Base-by-base conservation (phyloP, 2,797 vertebrate species). In the Neosalanx taihuensis region DNA sequence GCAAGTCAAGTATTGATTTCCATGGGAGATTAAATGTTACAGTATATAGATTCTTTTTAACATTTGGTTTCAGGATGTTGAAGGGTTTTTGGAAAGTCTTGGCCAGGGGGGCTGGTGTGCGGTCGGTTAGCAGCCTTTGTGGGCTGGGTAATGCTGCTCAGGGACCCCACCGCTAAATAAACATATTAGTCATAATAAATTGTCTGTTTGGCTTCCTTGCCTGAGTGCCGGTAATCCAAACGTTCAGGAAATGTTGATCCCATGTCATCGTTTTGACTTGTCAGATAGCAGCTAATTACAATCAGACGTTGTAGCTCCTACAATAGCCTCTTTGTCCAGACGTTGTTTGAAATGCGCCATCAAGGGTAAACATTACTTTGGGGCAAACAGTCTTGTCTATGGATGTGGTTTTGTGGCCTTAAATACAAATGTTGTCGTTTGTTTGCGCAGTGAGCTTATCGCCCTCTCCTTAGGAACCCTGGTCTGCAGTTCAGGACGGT, bases 101-200 rank as follows among this genome's bases (percentile, higher is more conserved):
- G 58, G 41, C 53, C 59, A 65, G 56, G 18, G 53, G 10, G 6
- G 13, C 3, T 18, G 7, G 20, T 49, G 7, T 15, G 61, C 13
- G 70, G 72, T 30, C 29, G 10, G 26, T 61, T 51, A 31, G 49
- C 18, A 35, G 67, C 60, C 35, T 31, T 26, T 64, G 65, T 33
- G 37, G 58, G 41, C 35, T 35, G 71, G 63, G 35, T 41, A 31
- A 2, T 66, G 62, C 58, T 63, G 18, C 60, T 58, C 10, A 17
- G 59, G 62, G 51, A 53, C 17, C 58, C 13, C 70, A 26, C 46
- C 41, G 29, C 66, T 51, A 72, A 65, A 71, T 67, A 77, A 85
- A 84, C 73, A 78, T 63, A 70, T 78, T 64, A 35, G 63, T 78
- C 69, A 60, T 74, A 71, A 80, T 70, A 76, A 84, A 82, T 81